These are phyloP conservation scores for Lysandra bellargus DNA, from an alignment of 2,888 invertebrate species.

Conservation along the genomic window DNA sequence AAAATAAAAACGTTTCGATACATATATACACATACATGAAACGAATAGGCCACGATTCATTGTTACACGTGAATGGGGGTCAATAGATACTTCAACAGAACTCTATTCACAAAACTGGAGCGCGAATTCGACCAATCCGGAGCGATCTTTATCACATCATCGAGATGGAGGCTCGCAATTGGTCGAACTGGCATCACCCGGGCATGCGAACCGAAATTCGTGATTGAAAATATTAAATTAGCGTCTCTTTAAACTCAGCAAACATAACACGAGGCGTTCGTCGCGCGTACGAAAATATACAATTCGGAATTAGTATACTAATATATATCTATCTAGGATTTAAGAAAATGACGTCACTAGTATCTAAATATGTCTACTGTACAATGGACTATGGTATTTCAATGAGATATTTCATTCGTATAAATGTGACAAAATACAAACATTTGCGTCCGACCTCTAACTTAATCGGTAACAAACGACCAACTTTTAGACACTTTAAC, in stretches of 20 bases:
- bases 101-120: neutral
- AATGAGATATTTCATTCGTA: constrained; percentile 76
- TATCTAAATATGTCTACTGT: constrained; percentile 75
- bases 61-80: constrained; percentile 66
- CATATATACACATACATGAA: constrained; percentile 52
- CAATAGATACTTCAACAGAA: constrained; percentile 45
- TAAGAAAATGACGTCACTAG: constrained; percentile 69
- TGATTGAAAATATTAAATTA: constrained; percentile 55
- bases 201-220: neutral
- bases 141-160: constrained; percentile 26
- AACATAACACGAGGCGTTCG: constrained; percentile 58
- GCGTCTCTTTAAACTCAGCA: constrained; percentile 50
- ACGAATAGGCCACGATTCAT: constrained; percentile 74
- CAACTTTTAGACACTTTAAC: constrained; percentile 68
- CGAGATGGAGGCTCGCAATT: neutral
- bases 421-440: constrained; percentile 80
- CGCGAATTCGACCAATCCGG: constrained; percentile 6
- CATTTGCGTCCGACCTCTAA: constrained; percentile 69
- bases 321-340: constrained; percentile 72
- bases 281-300: constrained; percentile 65
- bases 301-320: constrained; percentile 71
- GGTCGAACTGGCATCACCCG: neutral
- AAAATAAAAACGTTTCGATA: constrained; percentile 45
- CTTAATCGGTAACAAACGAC: constrained; percentile 77
- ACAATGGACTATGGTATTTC: constrained; percentile 78